A percentile compares a stretch with the other conserved stretches of the same genome.
Conservation (phyloP, 1,140 invertebrate species). For the Lordiphosa mommai region DNA sequence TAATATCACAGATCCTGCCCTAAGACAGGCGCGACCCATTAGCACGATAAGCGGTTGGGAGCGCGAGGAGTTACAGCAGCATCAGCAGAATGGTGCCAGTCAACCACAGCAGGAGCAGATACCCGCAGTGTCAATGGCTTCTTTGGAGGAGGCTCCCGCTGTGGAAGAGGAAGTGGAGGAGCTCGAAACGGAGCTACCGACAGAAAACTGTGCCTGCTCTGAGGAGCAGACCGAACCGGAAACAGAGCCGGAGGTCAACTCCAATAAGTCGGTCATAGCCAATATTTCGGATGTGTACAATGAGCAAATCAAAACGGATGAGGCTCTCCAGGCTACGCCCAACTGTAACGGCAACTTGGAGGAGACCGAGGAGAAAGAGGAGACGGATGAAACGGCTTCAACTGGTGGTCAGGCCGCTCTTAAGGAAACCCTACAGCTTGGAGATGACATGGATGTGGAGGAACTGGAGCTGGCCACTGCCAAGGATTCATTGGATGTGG, state of each 20-base stretch:
- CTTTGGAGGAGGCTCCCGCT: slow-evolving; percentile 68
- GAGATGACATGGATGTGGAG: slow-evolving; percentile 72
- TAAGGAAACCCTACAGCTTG: slow-evolving; percentile 54
- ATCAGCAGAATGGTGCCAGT: slow-evolving; percentile 51
- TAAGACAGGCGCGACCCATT: slow-evolving; percentile 94
- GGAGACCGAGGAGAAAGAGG: slow-evolving; percentile 3
- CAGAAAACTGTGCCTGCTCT: neutral
- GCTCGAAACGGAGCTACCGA: slow-evolving; percentile 4
- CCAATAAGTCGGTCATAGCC: slow-evolving; percentile 63
- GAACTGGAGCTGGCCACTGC: slow-evolving; percentile 79
- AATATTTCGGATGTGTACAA: slow-evolving; percentile 79
- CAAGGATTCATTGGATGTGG: slow-evolving; percentile 75
- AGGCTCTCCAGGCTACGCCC: slow-evolving; percentile 32
- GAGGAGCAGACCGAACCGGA: neutral
- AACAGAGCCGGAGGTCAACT: slow-evolving; percentile 2
- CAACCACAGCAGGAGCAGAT: slow-evolving; percentile 15
- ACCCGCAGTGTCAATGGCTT: slow-evolving; percentile 54
- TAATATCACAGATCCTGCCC: slow-evolving; percentile 95
- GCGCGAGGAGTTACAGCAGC: slow-evolving; percentile 82
- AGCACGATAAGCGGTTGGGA: slow-evolving; percentile 98
- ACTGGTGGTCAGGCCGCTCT: slow-evolving; percentile 53
- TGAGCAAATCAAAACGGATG: slow-evolving; percentile 74
- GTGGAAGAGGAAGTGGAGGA: slow-evolving; percentile 59
- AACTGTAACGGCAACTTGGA: slow-evolving; percentile 77
- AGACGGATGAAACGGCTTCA: neutral